Base-by-base conservation (phyloP, 1,140 invertebrate species). In the Anadara kagoshimensis region DNA sequence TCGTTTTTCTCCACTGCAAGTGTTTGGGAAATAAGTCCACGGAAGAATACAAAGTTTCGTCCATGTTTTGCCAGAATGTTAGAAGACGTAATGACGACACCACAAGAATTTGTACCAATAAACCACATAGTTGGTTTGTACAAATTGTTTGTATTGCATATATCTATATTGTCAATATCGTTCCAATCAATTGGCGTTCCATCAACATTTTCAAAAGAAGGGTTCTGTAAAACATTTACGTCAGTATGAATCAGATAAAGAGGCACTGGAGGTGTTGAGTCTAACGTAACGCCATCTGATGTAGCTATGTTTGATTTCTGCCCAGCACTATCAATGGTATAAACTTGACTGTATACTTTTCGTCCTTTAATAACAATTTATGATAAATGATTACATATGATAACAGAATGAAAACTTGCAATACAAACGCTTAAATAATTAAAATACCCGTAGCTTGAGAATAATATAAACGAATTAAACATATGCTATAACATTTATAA, bases 241-340 rank as follows among this genome's bases (percentile, higher is more conserved):
- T 56, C 76, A 26, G 24, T 57, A 44, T 73, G 69, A 7, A 74
- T 49, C 4, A 73, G 49, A 41, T 63, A 53, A 1, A 57, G 8
- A 18, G 74, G 61, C 1, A 58, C 24, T n/a, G 84, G 79, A 45
- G 79, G 67, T 3, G 81, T 78, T 12, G 36, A 61, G 41, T 85
- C 84, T 18, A 85, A 49, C 5, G 68, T 67, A 1, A 82, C 58
- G 11, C 84, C 84, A 77, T 85, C 72, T 24, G 84, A 85, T 20
- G 73, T 62, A 16, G 62, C 65, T 12, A 76, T 61, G 5, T 26
- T n/a, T 24, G 84, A 84, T 44, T 59, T 71, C 10, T 79, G 75
- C 12, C 82, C 82, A 56, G 70, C 73, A 53, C 57, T 69, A 64
- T 85, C 82, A 29, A 75, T 51, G 12, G 79, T 81, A 77, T 77